Percentiles rank a stretch among this genome's conserved stretches.
Conservation (phyloP, 2,888 invertebrate species). For the Xylota sylvarum region DNA sequence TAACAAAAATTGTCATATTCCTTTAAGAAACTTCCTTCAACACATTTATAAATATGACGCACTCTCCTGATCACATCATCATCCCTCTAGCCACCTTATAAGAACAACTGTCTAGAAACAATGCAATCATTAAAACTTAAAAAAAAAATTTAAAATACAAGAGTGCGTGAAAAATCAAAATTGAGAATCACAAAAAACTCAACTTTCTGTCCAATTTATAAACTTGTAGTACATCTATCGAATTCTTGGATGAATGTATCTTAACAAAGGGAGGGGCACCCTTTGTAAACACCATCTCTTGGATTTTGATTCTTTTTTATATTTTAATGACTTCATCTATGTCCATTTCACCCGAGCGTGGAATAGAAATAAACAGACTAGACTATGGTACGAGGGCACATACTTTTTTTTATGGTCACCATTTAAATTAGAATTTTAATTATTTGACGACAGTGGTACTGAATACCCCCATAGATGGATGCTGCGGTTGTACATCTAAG, state of each 20-base stretch:
- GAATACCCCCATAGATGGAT: slow-evolving; percentile 68
- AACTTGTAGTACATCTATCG: not conserved
- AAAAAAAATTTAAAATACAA: not conserved
- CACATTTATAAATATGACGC: too few species aligned
- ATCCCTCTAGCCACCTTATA: not conserved
- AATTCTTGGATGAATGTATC: not conserved
- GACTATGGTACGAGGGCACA: slow-evolving; percentile 51
- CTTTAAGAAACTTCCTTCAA: too few species aligned
- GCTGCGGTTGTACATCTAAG: slow-evolving; percentile 60
- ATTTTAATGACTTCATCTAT: slow-evolving; percentile 76
- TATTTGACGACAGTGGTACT: slow-evolving; percentile 74
- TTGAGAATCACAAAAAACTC: not conserved
- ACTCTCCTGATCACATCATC: too few species aligned
- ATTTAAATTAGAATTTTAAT: slow-evolving; percentile 77
- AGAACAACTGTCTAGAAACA: not conserved
- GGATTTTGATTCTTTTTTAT: slow-evolving; percentile 69
- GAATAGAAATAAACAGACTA: slow-evolving; percentile 24
- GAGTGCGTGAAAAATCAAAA: not conserved
- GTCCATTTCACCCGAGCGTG: slow-evolving; percentile 56
- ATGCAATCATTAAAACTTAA: not conserved
- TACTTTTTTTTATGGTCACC: slow-evolving; percentile 75
- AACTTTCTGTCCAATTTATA: not conserved
- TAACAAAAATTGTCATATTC: too few species aligned
- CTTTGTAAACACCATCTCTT: slow-evolving; percentile 76
- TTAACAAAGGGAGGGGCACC: not conserved